Conservation (phyloP, 1,140 invertebrate genomes). For the Anastrepha obliqua region DNA sequence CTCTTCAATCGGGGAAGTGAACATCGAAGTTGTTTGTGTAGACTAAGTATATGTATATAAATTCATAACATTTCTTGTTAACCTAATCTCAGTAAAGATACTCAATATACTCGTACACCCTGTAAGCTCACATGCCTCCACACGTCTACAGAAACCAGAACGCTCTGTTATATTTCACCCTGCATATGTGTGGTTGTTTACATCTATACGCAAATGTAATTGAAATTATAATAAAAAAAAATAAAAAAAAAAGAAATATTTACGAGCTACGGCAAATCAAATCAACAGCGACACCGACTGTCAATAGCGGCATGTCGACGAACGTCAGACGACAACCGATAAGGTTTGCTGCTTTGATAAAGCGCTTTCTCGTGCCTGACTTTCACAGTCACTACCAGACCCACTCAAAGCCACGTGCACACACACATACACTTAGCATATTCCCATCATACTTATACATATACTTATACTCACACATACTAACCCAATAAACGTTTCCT, state of each 20-base stretch:
- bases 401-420: too few species aligned
- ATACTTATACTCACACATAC: background rate
- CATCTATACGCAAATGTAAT: conserved; percentile 1
- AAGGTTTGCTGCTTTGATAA: background rate
- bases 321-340: background rate
- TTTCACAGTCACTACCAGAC: background rate
- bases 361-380: background rate
- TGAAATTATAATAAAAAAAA: conserved; percentile 30
- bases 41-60: too few species aligned
- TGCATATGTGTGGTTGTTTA: background rate
- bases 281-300: conserved; percentile 25
- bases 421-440: too few species aligned
- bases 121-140: too few species aligned
- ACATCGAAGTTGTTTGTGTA: too few species aligned
- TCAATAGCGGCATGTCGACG: background rate
- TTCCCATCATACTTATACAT: background rate
- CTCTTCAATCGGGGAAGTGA: too few species aligned
- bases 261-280: conserved; percentile 10
- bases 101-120: too few species aligned
- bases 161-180: too few species aligned
- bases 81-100: too few species aligned
- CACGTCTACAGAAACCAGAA: too few species aligned
- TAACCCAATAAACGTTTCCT: background rate
- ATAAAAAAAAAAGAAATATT: conserved; percentile 31
- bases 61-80: too few species aligned